Evolutionary conservation across 2,888 invertebrate genomes (phyloP).

Genomic region (Himalopsyche japonica): DNA sequence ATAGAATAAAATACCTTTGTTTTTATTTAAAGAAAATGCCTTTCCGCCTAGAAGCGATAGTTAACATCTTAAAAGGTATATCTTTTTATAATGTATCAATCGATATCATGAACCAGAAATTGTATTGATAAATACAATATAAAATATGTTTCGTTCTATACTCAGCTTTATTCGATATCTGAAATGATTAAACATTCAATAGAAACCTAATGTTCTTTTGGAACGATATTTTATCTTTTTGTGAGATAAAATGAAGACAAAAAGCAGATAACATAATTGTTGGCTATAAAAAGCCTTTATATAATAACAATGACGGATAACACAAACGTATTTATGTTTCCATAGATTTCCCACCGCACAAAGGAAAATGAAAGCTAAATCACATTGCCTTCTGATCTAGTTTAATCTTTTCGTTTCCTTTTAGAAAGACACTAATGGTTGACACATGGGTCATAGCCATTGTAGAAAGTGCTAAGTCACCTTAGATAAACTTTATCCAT

Average conservation of each 20-base stretch:
- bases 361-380: not conserved
- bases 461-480: not conserved
- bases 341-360: not conserved
- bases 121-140: no score
- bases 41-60: no score
- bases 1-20: no score
- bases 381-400: not conserved
- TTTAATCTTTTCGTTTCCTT: not conserved
- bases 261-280: not conserved
- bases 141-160: no score
- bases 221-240: not conserved
- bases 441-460: not conserved
- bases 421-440: not conserved
- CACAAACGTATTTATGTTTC: not conserved
- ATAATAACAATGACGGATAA: not conserved
- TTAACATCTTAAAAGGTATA: no score
- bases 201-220: no score
- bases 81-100: no score
- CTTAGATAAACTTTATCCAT: not conserved
- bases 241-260: not conserved
- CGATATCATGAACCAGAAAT: no score
- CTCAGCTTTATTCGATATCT: no score
- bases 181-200: no score
- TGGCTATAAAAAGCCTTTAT: not conserved
- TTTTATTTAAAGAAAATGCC: no score